Conservation (phyloP, 2,888 invertebrate genomes). For the Abscondita cerata region DNA sequence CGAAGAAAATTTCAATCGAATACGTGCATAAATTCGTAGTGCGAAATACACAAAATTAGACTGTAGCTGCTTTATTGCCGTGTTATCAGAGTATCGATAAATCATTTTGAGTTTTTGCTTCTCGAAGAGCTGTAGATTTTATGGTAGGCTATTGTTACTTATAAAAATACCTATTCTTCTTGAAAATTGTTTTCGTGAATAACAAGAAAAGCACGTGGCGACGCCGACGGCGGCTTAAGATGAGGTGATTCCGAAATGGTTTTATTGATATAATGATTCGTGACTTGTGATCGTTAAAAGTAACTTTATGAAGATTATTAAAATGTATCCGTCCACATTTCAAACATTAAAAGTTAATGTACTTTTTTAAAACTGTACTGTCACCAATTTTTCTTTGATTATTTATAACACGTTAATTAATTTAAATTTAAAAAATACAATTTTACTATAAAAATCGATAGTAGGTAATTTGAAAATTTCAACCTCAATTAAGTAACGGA, state of each 20-base stretch:
- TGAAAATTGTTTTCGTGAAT: constrained; percentile 48
- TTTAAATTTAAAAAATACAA: too few relatives aligned
- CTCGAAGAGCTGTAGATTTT: constrained; percentile 50
- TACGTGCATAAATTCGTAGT: constrained; percentile 16
- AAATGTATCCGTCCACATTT: constrained; percentile 40
- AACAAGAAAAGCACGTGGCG: constrained; percentile 49
- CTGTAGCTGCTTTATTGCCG: constrained; percentile 20
- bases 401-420: too few relatives aligned
- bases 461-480: too few relatives aligned
- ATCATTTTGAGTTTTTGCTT: constrained; percentile 50
- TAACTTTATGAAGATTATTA: constrained; percentile 45
- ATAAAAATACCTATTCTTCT: constrained; percentile 55
- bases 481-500: too few relatives aligned
- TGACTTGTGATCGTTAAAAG: constrained; percentile 35
- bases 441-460: too few relatives aligned
- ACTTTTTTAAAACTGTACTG: neutral
- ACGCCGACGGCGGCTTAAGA: constrained; percentile 37
- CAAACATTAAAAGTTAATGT: constrained; percentile 18
- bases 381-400: too few relatives aligned
- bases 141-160: constrained; percentile 55
- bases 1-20: too few relatives aligned
- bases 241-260: constrained; percentile 47
- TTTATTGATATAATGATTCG: constrained; percentile 48
- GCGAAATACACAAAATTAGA: constrained; percentile 19
- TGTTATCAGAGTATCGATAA: constrained; percentile 44